Evolutionary conservation across 2,113 vertebrate species (phyloP).

Genomic region (Mola mola): DNA sequence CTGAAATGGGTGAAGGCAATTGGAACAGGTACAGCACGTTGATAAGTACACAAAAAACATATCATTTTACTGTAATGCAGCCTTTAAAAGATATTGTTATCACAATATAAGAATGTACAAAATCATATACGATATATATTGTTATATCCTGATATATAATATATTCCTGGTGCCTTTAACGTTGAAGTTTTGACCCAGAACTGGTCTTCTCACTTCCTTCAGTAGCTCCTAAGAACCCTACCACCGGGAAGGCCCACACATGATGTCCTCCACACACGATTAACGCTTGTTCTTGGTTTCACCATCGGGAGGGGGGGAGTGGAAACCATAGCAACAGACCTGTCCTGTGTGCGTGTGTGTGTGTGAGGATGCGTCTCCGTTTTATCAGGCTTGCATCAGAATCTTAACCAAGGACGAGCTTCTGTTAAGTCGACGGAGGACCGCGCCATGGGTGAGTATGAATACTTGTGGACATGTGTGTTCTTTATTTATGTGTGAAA

Average conservation of each 20-base stretch:
- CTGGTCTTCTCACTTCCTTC: not conserved
- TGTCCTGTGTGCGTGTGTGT: constrained; percentile 31
- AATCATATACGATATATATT: too few species aligned
- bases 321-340: constrained; percentile 65
- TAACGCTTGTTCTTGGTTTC: constrained; percentile 2
- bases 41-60: too few species aligned
- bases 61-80: too few species aligned
- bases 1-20: too few species aligned
- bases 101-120: too few species aligned
- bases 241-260: not conserved
- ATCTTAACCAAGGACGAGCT: constrained; percentile 16
- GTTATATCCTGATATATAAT: too few species aligned
- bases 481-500: constrained; percentile 35
- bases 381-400: constrained; percentile 43
- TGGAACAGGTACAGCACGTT: too few species aligned
- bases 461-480: constrained; percentile 22
- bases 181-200: not conserved
- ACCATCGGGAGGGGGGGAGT: constrained; percentile 10
- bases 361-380: constrained; percentile 37
- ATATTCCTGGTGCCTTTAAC: not conserved
- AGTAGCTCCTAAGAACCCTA: not conserved
- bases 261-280: not conserved
- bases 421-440: constrained; percentile 10
- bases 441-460: constrained; percentile 39
- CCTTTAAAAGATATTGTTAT: too few species aligned